Conservation (phyloP, 1,140 invertebrate genomes). For the Hesperophylax magnus region DNA sequence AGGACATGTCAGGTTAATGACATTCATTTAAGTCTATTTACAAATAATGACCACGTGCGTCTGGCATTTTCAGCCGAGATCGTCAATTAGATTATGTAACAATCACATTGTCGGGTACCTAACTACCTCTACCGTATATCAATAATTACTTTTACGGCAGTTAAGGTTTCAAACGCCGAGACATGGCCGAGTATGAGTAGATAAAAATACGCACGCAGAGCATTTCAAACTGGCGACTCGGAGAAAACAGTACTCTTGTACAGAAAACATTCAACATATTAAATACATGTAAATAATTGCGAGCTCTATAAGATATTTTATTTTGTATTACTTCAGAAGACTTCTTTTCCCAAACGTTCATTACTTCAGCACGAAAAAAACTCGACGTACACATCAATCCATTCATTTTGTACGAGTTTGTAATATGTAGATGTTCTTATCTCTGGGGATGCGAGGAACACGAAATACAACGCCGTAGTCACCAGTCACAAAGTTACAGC, state of each 20-base stretch:
- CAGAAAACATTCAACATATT: no score
- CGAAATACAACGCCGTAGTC: neutral
- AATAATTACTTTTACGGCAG: no score
- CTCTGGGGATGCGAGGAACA: neutral
- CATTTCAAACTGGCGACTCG: no score
- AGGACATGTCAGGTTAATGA: constrained; percentile 34
- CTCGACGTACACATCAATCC: neutral
- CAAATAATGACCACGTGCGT: constrained; percentile 21
- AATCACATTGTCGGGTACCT: neutral
- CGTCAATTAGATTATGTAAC: neutral
- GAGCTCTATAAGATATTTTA: no score
- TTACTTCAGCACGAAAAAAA: no score
- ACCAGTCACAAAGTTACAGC: neutral
- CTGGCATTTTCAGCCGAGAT: constrained; percentile 2
- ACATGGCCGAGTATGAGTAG: neutral
- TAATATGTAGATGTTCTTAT: constrained; percentile 4
- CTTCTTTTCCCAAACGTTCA: no score
- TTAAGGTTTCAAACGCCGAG: no score
- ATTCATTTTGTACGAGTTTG: neutral
- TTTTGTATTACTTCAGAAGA: no score
- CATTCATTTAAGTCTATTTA: constrained; percentile 24
- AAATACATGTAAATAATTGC: no score
- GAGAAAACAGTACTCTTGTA: no score
- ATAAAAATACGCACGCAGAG: no score
- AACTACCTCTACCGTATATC: neutral